These are phyloP conservation scores for Crocuta crocuta DNA, from an alignment of 2,113 vertebrate species.

Conservation along the genomic window DNA sequence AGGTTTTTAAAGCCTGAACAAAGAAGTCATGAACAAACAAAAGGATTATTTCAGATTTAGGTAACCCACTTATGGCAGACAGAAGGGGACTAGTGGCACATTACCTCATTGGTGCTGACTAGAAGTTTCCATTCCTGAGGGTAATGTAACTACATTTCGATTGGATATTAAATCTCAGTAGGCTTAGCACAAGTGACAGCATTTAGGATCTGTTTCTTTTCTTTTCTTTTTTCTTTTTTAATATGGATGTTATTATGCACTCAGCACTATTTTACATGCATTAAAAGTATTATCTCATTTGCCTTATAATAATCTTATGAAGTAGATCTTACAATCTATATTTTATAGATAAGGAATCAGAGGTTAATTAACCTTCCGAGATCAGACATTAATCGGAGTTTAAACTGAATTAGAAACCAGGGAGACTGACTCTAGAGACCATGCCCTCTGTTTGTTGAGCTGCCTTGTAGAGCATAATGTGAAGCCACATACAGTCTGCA, in stretches of 20 bases:
- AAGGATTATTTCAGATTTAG: neutral
- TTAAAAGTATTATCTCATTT: conserved; percentile 7
- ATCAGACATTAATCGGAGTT: neutral
- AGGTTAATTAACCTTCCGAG: neutral
- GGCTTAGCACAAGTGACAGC: neutral
- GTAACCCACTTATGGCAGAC: neutral
- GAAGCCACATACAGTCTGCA: neutral
- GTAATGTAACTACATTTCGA: neutral
- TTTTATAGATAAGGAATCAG: neutral
- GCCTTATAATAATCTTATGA: neutral
- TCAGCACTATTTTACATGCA: neutral
- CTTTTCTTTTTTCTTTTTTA: neutral
- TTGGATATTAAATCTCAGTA: neutral
- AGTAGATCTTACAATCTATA: neutral
- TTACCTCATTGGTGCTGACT: neutral
- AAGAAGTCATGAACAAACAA: neutral
- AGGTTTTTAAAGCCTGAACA: neutral
- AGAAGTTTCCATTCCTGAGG: neutral
- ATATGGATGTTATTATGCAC: neutral
- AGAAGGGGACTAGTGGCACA: neutral
- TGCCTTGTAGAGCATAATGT: neutral
- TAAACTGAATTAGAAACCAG: neutral
- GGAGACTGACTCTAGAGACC: neutral
- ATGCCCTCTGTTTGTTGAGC: too few relatives aligned
- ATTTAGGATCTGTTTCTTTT: neutral